Evolutionary conservation across 1,140 invertebrate species (phyloP).

Genomic region (Mercenaria mercenaria): DNA sequence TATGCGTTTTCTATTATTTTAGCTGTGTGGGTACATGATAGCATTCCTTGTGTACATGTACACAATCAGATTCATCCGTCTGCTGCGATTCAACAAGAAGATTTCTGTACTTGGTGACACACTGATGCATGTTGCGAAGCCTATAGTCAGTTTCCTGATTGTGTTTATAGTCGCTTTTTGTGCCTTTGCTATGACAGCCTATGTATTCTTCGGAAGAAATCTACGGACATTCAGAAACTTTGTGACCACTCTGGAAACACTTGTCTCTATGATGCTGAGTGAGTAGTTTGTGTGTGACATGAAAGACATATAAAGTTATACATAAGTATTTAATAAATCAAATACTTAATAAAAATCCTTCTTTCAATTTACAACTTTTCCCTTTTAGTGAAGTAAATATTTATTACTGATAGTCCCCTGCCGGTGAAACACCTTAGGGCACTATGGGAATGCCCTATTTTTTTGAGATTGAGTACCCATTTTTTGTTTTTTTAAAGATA

Average conservation of each 20-base stretch:
- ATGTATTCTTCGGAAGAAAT: slow-evolving; percentile 72
- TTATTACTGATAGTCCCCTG: no score
- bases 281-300: slow-evolving; percentile 50
- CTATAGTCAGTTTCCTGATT: slow-evolving; percentile 75
- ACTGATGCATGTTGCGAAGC: slow-evolving; percentile 67
- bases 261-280: slow-evolving; percentile 79
- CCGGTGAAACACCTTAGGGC: no score
- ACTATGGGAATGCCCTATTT: no score
- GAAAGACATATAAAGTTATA: not conserved
- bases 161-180: slow-evolving; percentile 78
- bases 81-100: slow-evolving; percentile 85
- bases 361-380: no score
- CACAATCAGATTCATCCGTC: slow-evolving; percentile 85
- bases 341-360: not conserved
- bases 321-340: not conserved
- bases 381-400: no score
- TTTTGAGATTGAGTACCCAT: no score
- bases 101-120: slow-evolving; percentile 76
- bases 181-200: slow-evolving; percentile 75
- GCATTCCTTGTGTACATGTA: slow-evolving; percentile 85
- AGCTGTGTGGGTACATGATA: slow-evolving; percentile 81
- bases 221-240: slow-evolving; percentile 71
- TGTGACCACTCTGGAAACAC: slow-evolving; percentile 71
- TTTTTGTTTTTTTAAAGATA: no score
- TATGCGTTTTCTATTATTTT: slow-evolving; percentile 6